A percentile compares a stretch with the other conserved stretches of the same genome.
Conservation (phyloP, 2,113 vertebrate species). For the Tetrax tetrax region DNA sequence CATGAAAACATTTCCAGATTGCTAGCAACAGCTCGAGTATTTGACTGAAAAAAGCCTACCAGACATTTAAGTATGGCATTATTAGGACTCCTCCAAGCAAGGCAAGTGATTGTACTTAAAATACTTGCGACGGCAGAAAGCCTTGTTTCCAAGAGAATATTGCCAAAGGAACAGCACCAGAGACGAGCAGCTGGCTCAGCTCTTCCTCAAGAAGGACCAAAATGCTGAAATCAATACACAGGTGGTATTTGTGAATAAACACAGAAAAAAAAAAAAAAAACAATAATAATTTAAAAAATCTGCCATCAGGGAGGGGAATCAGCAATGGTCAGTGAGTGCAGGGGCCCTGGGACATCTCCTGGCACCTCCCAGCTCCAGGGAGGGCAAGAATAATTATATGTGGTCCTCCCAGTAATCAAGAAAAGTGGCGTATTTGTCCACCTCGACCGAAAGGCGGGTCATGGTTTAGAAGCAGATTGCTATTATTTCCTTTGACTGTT, state of each 20-base stretch:
- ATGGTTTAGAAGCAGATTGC: neutral
- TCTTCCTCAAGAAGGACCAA: neutral
- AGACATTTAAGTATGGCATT: neutral
- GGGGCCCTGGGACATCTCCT: neutral
- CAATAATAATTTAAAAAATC: no score
- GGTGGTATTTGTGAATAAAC: neutral
- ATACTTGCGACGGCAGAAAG: neutral
- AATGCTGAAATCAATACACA: neutral
- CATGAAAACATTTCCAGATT: neutral
- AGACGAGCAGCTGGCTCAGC: neutral
- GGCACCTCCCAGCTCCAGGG: neutral
- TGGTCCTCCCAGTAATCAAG: neutral
- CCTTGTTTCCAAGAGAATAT: neutral
- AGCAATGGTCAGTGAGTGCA: rapidly evolving
- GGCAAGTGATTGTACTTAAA: neutral
- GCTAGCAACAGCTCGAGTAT: neutral
- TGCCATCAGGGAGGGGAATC: neutral
- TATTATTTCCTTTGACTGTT: constrained; percentile 9
- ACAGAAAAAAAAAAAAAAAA: neutral
- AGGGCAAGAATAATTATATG: neutral
- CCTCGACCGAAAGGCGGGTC: neutral
- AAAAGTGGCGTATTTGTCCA: neutral
- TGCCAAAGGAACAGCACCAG: neutral
- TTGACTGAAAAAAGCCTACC: neutral
- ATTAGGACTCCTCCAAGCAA: neutral